Evolutionary conservation across 2,888 invertebrate genomes (phyloP), one percentile per base, ranked within the genome.

Genomic region (Argynnis bischoffii): DNA sequence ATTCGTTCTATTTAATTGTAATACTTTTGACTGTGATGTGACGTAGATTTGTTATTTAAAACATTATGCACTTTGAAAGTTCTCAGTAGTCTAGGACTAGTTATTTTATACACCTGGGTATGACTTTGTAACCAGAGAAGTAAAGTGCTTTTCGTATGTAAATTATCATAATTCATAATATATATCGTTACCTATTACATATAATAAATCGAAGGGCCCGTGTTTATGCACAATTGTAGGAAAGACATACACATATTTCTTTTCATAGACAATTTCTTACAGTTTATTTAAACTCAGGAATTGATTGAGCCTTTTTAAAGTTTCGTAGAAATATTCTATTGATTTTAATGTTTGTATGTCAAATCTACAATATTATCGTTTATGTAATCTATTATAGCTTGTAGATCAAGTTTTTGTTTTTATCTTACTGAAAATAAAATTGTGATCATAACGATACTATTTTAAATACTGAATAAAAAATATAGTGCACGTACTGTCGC

Each of bases 21-120:
- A 57, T 81, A 60, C 80, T 81, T 79, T 82, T 82, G 83, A 84
- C 84, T 90, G 92, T 90, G 89, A 90, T 89, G 89, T 84, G 82
- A 84, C 84, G 85, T 87, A 88, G 81, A 79, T 75, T 64, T 53
- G 18, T 51, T 63, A 21, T 11, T 57, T 63, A 70, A 47, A 46
- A 46, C 41, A 65, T 69, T 65, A 61, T 63, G 41, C 55, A 60
- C 61, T 65, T 47, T 16, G 41, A 51, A 64, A 41, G 35, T 41
- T 41, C 8, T 41, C 41, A 51, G 41, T 50, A 15, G 41, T 54
- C 31, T 21, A 35, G 53, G 51, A 66, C 55, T 60, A 65, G 57
- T 59, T 55, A 69, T 72, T 66, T 72, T 69, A 69, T 67, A 69
- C 71, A 72, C 63, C 71, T 69, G 67, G 69, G 68, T 71, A 65